Base-by-base conservation (phyloP, 92 coral and sea anemone genomes). In the Plumapathes pennacea region DNA sequence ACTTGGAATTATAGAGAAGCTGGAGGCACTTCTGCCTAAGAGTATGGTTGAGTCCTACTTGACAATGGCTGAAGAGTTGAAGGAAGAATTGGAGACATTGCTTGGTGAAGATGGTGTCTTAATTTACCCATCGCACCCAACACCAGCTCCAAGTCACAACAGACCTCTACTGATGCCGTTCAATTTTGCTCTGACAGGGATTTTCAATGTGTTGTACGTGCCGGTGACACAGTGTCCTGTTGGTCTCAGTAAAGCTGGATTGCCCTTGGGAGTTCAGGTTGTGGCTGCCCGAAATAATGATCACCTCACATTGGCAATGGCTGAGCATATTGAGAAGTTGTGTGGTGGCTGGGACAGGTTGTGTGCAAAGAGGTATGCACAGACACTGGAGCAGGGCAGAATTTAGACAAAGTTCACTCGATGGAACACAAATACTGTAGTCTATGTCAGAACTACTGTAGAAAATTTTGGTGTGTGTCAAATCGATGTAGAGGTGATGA, bases 171-270 rank as follows among this genome's bases (percentile, higher is more conserved):
- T 91, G 12, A 69, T 83, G 48, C 91, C 89, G 2, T 83, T 78
- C 30, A 91, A 87, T 54, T 91, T 87, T 54, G 74, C 88, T 0
- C 87, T 86, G 67, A 91, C 97, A 24, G 97, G 83, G 10, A 91
- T 91, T 49, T 91, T 91, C 33, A 91, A 91, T 69, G 96, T 85
- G 10, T 84, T 91, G 8, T 80, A 87, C 63, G 32, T 91, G 47
- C 97, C 97, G 0, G 95, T 85, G 21, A 87, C 97, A 9, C 97
- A 91, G 65, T 88, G 95, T 27, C 97, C 97, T 3, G 71, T 80
- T 24, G 80, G 84, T 15, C 76, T 91, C 46, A 82, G 87, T 9
- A 63, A 70, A 25, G 25, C 62, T 46, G 97, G 96, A 8, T 48
- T 91, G 26, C 97, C 97, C 19, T 71, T 87, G 70, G 97, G 97